Conservation (phyloP, 1,140 invertebrate genomes). For the Steinernema feltiae region DNA sequence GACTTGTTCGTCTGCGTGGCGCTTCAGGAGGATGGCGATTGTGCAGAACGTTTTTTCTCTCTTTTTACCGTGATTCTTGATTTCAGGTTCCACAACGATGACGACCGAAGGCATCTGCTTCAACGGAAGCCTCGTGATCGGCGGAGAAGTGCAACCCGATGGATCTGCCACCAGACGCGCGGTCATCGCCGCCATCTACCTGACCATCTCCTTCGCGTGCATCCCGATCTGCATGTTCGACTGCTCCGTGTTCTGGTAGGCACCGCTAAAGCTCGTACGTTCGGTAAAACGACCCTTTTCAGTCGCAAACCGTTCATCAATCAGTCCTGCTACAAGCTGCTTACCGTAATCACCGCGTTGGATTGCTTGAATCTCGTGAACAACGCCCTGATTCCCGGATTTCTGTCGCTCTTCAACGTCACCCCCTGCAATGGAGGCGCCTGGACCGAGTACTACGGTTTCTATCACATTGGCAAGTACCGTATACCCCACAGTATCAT, state of each 20-base stretch:
- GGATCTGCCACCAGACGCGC: background rate
- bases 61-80: no score
- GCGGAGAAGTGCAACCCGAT: background rate
- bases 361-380: background rate
- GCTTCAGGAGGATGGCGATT: no score
- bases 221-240: background rate
- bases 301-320: background rate
- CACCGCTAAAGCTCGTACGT: background rate
- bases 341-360: background rate
- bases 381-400: background rate
- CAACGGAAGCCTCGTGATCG: background rate
- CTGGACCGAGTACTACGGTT: background rate
- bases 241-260: background rate
- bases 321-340: slow-evolving; percentile 5
- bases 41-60: no score
- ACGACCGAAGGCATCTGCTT: background rate
- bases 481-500: background rate
- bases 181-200: background rate
- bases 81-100: no score
- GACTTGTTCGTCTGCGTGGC: no score
- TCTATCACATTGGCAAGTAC: background rate
- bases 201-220: background rate
- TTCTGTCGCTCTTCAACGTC: background rate
- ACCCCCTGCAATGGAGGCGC: background rate
- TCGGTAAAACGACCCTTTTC: background rate